Percentiles rank a stretch among this genome's conserved stretches.
Conservation (phyloP, 92 coral and sea anemone species). For the Porites evermanni region DNA sequence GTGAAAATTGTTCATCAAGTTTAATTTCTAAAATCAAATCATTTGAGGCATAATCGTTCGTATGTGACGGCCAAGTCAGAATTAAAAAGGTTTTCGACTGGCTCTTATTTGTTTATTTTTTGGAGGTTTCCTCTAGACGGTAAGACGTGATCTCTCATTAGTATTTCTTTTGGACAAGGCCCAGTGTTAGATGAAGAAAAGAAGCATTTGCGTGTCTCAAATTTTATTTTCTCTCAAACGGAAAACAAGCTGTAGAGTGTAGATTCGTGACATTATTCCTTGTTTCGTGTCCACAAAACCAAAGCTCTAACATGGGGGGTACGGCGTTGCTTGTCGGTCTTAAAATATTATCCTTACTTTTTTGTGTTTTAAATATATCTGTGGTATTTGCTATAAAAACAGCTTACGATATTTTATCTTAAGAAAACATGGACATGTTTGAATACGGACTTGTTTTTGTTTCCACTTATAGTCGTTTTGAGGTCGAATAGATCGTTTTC, state of each 20-base stretch:
- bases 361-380: neutral
- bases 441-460: constrained; percentile 15
- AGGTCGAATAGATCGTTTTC: neutral
- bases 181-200: neutral
- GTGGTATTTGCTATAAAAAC: constrained; percentile 27
- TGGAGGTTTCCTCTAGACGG: neutral
- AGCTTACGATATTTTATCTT: neutral
- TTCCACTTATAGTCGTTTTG: neutral
- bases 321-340: too few species aligned
- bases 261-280: too few species aligned
- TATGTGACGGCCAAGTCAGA: constrained; percentile 14
- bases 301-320: too few species aligned
- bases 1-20: neutral
- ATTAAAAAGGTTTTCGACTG: neutral
- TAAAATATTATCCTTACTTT: neutral
- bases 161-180: neutral
- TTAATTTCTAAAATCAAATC: neutral
- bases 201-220: neutral
- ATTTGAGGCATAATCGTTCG: neutral
- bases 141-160: neutral
- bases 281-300: too few species aligned
- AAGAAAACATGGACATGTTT: constrained; percentile 6
- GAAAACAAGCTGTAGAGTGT: too few species aligned
- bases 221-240: neutral
- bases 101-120: neutral